These are phyloP conservation scores for Pelecanoides urinatrix DNA, from an alignment of 2,113 vertebrate genomes.

Conservation along the genomic window DNA sequence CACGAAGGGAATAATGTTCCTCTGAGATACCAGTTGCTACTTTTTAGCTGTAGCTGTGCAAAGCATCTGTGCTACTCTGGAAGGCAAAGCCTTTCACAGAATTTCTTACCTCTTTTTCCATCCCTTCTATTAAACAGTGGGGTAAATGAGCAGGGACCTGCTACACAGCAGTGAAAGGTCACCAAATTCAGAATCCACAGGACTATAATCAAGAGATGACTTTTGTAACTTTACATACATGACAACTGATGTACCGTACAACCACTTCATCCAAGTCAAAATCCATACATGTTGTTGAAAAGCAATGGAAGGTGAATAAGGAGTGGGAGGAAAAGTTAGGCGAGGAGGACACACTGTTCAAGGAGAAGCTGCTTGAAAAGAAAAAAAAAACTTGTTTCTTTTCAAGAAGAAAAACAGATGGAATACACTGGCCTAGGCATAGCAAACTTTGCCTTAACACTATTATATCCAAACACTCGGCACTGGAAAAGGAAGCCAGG, in stretches of 20 bases:
- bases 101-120: background rate
- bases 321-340: background rate
- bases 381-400: background rate
- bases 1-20: background rate
- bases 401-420: background rate
- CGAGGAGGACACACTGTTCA: background rate
- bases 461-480: background rate
- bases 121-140: background rate
- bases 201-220: background rate
- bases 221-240: background rate
- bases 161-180: background rate
- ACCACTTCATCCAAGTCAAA: background rate
- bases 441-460: background rate
- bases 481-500: background rate
- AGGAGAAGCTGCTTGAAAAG: background rate
- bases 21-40: background rate
- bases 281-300: background rate
- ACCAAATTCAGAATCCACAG: background rate
- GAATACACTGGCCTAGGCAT: background rate
- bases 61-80: background rate
- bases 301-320: background rate
- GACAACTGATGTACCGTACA: background rate
- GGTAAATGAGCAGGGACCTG: background rate
- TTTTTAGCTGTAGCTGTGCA: background rate
- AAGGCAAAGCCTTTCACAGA: background rate